Conservation (phyloP, 2,888 invertebrate species). For the Brachylomia viminalis region DNA sequence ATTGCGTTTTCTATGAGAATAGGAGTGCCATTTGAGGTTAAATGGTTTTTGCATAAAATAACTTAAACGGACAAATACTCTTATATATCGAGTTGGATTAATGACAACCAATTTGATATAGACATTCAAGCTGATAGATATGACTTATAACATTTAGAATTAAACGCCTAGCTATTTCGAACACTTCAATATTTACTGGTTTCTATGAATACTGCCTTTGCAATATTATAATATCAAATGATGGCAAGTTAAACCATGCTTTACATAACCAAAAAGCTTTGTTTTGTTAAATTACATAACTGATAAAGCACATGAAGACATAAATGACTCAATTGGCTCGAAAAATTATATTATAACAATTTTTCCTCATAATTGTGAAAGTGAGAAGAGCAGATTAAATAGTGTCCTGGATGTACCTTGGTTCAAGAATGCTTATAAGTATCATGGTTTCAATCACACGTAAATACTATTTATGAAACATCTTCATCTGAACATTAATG, state of each 20-base stretch:
- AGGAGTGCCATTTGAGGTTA: constrained; percentile 45
- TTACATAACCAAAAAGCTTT: neutral
- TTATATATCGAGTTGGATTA: constrained; percentile 41
- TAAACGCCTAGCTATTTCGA: constrained; percentile 28
- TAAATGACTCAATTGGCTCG: neutral
- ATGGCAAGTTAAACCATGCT: neutral
- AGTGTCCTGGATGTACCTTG: neutral
- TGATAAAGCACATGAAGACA: neutral
- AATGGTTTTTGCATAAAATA: constrained; percentile 54
- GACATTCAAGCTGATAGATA: constrained; percentile 49
- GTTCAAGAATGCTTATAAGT: constrained; percentile 13
- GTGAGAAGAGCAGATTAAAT: constrained; percentile 5
- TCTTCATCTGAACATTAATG: constrained; percentile 46
- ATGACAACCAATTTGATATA: constrained; percentile 54
- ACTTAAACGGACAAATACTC: constrained; percentile 36
- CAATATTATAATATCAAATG: neutral
- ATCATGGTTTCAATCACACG: constrained; percentile 30
- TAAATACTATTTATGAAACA: constrained; percentile 52
- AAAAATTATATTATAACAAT: neutral
- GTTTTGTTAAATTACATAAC: neutral
- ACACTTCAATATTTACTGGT: constrained; percentile 19
- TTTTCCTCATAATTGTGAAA: neutral
- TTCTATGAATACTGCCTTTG: constrained; percentile 10
- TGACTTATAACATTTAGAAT: constrained; percentile 39
- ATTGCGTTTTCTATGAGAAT: constrained; percentile 53